phyloP scores from a whole-genome alignment of 2,113 vertebrate species.

The Illadopsis cleaveri region DNA sequence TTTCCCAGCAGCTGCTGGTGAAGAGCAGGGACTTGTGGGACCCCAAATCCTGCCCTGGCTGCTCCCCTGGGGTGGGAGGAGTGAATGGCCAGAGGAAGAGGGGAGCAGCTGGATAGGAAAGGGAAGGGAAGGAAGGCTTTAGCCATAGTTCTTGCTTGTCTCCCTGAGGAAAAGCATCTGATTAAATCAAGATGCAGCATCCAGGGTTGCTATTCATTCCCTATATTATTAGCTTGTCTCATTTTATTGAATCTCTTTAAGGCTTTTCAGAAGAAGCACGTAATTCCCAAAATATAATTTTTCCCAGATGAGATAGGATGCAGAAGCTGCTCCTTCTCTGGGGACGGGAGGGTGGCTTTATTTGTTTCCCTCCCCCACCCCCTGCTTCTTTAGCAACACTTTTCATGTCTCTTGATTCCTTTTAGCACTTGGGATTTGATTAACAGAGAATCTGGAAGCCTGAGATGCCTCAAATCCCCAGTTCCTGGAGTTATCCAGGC shows the following conservation, averaged over 20 bases:
- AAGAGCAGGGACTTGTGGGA: neutral
- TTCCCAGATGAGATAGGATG: slow-evolving; percentile 37
- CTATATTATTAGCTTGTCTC: slow-evolving; percentile 64
- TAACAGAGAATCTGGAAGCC: neutral
- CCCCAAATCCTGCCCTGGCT: neutral
- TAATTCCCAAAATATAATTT: slow-evolving; percentile 57
- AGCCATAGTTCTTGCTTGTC: neutral
- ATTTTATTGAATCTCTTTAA: slow-evolving; percentile 62
- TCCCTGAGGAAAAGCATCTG: slow-evolving; percentile 26
- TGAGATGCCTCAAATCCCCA: neutral
- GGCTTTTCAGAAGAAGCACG: slow-evolving; percentile 33
- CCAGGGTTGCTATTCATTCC: slow-evolving; percentile 45
- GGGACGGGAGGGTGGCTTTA: neutral
- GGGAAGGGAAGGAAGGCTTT: neutral
- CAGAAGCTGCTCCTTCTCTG: slow-evolving; percentile 12
- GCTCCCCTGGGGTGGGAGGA: neutral
- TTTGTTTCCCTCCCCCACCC: slow-evolving; percentile 1
- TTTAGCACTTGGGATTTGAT: neutral
- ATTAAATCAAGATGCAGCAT: slow-evolving; percentile 56
- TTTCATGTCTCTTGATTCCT: neutral
- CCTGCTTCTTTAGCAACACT: neutral
- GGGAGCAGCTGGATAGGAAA: neutral
- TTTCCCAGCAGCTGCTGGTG: neutral
- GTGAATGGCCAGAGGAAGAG: neutral
- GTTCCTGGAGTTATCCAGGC: neutral